Base-by-base conservation (phyloP, 2,797 vertebrate species). In the Benthosema pterotum region DNA sequence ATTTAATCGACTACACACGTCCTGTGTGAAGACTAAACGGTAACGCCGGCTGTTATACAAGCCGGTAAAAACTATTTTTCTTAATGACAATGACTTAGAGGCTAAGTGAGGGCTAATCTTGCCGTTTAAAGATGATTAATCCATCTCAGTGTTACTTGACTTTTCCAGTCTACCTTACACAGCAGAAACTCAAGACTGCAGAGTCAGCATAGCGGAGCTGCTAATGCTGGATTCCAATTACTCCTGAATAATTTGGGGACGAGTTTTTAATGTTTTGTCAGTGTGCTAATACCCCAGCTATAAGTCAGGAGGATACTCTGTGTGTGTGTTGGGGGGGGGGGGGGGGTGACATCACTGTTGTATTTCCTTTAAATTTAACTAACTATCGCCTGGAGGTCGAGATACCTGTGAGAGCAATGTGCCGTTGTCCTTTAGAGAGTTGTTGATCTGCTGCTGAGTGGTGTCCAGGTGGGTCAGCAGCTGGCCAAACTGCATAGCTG, bases 401-500 rank as follows among this genome's bases (percentile, higher is more conserved):
- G 57, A 48, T 88, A 95, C 96, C 95, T 96, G 94, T 17, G 93
- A 89, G 69, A 98, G 86, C 73, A 96, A 89, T 32, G 89, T 89
- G 62, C 83, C 72, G 49, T 96, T 96, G 75, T 96, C 95, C 89
- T 96, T 97, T 81, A 97, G 87, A 17, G 95, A 94, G 74, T 92
- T 94, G 58, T 93, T 92, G 70, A 97, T 95, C 94, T 95, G 95
- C 86, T 97, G 96, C 87, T 98, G 96, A 3, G 95, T 97, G 38
- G 96, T 96, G 81, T 97, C 96, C 89, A 97, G 84, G 72, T 98
- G 95, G 70, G 95, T 95, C 77, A 97, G 89, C 68, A 97, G 93
- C 87, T 97, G 96, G n/a, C 95, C 94, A 47, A 97, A 97, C 91
- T 96, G 96, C 93, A 97, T 95, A 58, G 96, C 96, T 97, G 74